A percentile compares a stretch with the other conserved stretches of the same genome.
These are phyloP conservation scores for Dryas iulia DNA, from an alignment of 1,140 invertebrate genomes.

Conservation along the genomic window DNA sequence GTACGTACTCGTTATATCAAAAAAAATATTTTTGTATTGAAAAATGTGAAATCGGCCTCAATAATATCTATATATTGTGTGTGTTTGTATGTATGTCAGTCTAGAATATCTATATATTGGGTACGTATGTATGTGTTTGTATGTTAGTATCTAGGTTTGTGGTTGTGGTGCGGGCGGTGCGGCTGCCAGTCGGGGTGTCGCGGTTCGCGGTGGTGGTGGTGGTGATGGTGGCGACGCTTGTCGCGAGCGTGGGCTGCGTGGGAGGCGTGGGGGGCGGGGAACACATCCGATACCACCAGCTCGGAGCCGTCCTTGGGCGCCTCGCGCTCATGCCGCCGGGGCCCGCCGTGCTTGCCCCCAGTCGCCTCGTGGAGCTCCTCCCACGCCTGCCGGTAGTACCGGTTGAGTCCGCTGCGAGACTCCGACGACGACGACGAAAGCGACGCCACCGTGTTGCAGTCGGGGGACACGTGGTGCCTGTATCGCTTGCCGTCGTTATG, in stretches of 20 bases:
- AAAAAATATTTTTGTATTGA: background rate
- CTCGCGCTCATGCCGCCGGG: conserved; percentile 51
- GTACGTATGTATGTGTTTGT: background rate
- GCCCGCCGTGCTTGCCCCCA: conserved; percentile 77
- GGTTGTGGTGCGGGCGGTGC: conserved; percentile 64
- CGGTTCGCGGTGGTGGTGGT: conserved; percentile 85
- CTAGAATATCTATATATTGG: no score
- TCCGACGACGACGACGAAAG: conserved; percentile 92
- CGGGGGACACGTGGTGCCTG: conserved; percentile 91
- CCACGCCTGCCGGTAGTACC: conserved; percentile 93
- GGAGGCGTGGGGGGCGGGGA: conserved; percentile 60
- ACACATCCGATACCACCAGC: conserved; percentile 88
- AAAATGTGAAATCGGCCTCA: background rate
- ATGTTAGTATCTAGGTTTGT: conserved; percentile 69
- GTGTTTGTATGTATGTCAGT: conserved; percentile 4
- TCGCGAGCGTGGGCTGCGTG: conserved; percentile 80
- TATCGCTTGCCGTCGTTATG: conserved; percentile 90
- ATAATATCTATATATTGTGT: background rate
- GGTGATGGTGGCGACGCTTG: conserved; percentile 91
- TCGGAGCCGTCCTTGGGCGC: conserved; percentile 88
- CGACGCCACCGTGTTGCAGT: conserved; percentile 93
- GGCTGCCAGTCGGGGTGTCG: conserved; percentile 63
- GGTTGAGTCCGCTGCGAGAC: conserved; percentile 89
- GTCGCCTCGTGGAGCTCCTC: conserved; percentile 93
- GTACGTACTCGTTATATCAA: background rate